phyloP scores from a whole-genome alignment of 2,797 vertebrate genomes.

The Schizopygopsis pylzovi region DNA sequence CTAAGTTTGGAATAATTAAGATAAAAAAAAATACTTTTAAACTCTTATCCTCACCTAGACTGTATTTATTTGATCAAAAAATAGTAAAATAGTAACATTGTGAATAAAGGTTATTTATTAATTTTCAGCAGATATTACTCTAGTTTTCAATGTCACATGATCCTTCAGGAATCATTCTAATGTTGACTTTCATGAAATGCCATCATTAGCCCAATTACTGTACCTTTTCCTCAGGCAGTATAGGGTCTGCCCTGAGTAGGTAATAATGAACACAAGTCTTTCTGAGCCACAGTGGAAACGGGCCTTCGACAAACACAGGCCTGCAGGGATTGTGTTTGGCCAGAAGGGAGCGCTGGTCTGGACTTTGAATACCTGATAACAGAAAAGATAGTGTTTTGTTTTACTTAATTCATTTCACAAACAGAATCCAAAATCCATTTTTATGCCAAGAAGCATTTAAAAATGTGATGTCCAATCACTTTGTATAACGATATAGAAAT shows the following conservation, averaged over 20 bases:
- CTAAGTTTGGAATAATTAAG: not conserved
- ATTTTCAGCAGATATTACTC: not conserved
- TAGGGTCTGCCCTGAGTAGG: constrained; percentile 84
- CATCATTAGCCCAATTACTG: not conserved
- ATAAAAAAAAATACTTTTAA: not conserved
- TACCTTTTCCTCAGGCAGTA: constrained; percentile 77
- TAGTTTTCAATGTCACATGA: not conserved
- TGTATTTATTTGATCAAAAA: not conserved
- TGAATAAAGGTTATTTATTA: not conserved
- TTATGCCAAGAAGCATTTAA: not conserved
- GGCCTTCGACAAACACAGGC: constrained; percentile 89
- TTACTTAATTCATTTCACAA: not conserved
- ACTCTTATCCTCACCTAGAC: not conserved
- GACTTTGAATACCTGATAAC: constrained; percentile 85
- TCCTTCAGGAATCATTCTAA: not conserved
- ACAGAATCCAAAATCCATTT: not conserved
- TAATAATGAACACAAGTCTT: constrained; percentile 85
- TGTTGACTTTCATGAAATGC: not conserved
- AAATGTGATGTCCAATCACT: not conserved
- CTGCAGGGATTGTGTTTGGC: constrained; percentile 75
- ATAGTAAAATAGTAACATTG: not conserved
- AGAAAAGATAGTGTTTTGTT: not conserved
- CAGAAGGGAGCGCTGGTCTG: constrained; percentile 80
- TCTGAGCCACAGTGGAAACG: constrained; percentile 89
- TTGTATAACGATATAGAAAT: not conserved